Percentiles rank a stretch among this genome's conserved stretches.
Evolutionary conservation across 2,888 invertebrate genomes (phyloP).

Genomic region (Temnothorax ravouxi): DNA sequence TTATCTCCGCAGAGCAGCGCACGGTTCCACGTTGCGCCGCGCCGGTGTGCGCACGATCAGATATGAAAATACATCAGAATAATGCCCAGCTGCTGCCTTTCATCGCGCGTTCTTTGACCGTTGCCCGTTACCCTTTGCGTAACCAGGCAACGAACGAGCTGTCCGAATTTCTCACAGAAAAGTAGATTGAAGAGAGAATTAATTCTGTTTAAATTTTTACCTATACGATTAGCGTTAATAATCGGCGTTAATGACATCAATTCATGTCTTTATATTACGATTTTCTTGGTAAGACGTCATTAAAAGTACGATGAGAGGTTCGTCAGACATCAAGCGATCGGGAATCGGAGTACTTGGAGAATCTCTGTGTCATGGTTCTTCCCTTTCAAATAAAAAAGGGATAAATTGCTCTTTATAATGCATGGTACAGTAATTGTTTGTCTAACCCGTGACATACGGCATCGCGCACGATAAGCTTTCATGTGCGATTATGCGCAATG

Average conservation of each 20-base stretch:
- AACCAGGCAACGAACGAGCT: not conserved
- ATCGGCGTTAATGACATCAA: not conserved
- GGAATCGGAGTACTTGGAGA: not conserved
- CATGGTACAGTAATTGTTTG: slow-evolving; percentile 47
- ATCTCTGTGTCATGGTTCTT: not conserved
- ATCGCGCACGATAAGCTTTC: slow-evolving; percentile 59
- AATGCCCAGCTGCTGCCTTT: slow-evolving; percentile 66
- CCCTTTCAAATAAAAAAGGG: slow-evolving; percentile 4
- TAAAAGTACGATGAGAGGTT: not conserved
- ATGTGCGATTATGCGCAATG: slow-evolving; percentile 59
- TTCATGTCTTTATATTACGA: not conserved
- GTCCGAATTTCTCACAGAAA: not conserved
- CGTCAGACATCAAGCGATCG: not conserved
- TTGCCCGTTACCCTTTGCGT: slow-evolving; percentile 52
- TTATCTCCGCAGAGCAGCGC: slow-evolving; percentile 66
- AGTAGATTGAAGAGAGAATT: not conserved
- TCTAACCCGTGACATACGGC: slow-evolving; percentile 50
- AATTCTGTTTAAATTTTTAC: not conserved
- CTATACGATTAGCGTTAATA: not conserved
- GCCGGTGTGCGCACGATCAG: slow-evolving; percentile 62
- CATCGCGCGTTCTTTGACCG: slow-evolving; percentile 58
- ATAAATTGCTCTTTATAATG: slow-evolving; percentile 51
- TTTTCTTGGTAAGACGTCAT: not conserved
- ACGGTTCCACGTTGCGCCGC: slow-evolving; percentile 45
- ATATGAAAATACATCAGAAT: slow-evolving; percentile 71